Base-by-base conservation (phyloP, 35 echinoderm and acorn worm species). In the Lytechinus pictus region DNA sequence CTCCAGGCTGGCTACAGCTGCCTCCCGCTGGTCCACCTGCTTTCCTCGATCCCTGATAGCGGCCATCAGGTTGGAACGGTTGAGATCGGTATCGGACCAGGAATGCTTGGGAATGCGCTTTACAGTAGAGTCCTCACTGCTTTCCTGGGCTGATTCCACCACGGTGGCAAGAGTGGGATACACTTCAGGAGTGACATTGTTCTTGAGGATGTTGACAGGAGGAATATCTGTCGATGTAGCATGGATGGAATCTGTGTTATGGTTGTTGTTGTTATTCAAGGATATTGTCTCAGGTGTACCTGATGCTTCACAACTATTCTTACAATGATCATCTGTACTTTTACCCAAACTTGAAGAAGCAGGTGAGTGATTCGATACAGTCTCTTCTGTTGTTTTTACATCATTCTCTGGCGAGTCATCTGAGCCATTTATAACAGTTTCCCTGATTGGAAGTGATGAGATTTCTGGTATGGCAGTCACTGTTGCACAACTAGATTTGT, bases 1-100 rank as follows among this genome's bases (percentile, higher is more conserved):
- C 66, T 96, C 96, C 71, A 96, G 54, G 51, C 52, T 89, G 6
- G 94, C 55, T 10, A 96, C 94, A 24, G 96, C 96, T 71, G 94
- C 61, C n/a, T 96, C 94, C 16, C 96, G 27, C 9, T 87, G 29
- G 92, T 95, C 96, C 53, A 12, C 29, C 92, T 57, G 55, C 27
- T 87, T 58, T n/a, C 96, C 96, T 66, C 96, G 86, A n/a, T 86
- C 52, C 51, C 86, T 27, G 24, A 96, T 96, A 14, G 86, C 94
- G 11, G 94, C 94, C 94, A 96, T 89, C 53, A 96, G 96, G 53
- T 95, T 28, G 1, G 94, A 86, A 54, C 94, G 96, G 51, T 94
- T 91, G 28, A 94, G 96, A 55, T 92, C 61, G n/a, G 95, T 92
- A 60, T 96, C 95, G 1, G 95, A 96, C 92, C 92, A 93, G 53